Conservation (phyloP, 2,888 invertebrate species). For the Eueremaeus valkanovi region DNA sequence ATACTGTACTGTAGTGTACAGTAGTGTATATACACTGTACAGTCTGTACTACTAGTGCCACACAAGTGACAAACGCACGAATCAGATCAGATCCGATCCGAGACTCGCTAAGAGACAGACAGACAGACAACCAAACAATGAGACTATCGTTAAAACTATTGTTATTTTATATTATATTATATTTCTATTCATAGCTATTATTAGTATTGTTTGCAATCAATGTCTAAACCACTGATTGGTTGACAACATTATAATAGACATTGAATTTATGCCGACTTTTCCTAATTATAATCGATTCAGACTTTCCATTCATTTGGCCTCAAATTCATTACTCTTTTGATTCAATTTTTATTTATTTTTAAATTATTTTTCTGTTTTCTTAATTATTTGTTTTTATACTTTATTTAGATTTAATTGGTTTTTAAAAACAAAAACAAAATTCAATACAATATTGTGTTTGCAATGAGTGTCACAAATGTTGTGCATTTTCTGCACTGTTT, state of each 20-base stretch:
- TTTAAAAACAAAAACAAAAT: background rate
- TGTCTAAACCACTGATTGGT: background rate
- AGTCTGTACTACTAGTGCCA: background rate
- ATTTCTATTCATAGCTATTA: background rate
- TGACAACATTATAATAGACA: background rate
- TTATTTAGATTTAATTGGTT: background rate
- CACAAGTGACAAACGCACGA: background rate
- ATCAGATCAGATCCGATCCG: too few species aligned
- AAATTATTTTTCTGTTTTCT: background rate
- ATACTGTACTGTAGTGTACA: background rate
- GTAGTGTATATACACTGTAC: too few species aligned
- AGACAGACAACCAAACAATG: too few species aligned
- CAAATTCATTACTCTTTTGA: background rate
- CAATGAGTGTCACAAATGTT: too few species aligned
- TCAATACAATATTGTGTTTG: too few species aligned
- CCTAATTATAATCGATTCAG: too few species aligned
- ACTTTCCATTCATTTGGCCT: background rate
- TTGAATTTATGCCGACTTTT: too few species aligned
- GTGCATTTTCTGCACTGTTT: too few species aligned
- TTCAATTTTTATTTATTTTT: background rate
- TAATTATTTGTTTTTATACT: background rate
- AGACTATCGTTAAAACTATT: too few species aligned
- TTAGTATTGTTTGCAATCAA: background rate
- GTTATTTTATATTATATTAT: too few species aligned
- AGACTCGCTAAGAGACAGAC: too few species aligned